phyloP scores from a whole-genome alignment of 2,888 invertebrate genomes.

The Athetis lepigone region DNA sequence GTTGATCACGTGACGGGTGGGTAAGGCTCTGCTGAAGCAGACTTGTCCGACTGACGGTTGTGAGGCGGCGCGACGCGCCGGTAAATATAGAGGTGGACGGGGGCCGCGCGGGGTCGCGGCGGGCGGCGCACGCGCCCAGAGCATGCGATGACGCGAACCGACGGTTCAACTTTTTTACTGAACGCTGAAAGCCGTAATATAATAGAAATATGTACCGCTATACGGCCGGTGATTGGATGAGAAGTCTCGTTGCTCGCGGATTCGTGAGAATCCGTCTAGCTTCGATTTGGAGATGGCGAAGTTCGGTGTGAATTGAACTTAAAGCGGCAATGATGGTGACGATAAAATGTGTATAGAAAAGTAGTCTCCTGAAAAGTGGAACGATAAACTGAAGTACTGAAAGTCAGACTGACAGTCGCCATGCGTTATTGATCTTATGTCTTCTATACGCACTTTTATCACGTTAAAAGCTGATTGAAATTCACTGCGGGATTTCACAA shows the following conservation, averaged over 20 bases:
- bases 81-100: slow-evolving; percentile 74
- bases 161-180: slow-evolving; percentile 73
- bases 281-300: no score
- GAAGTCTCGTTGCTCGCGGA: no score
- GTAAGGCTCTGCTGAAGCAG: slow-evolving; percentile 67
- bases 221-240: slow-evolving; percentile 28
- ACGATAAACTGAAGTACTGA: slow-evolving; percentile 23
- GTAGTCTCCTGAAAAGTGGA: slow-evolving; percentile 19
- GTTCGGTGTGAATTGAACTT: no score
- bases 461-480: not conserved
- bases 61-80: slow-evolving; percentile 55
- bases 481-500: not conserved
- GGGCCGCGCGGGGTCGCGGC: slow-evolving; percentile 53
- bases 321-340: no score
- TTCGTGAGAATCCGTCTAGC: no score
- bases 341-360: no score
- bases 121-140: slow-evolving; percentile 75
- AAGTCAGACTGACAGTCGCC: slow-evolving; percentile 19
- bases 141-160: slow-evolving; percentile 80
- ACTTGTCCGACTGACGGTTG: slow-evolving; percentile 66
- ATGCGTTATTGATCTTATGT: slow-evolving; percentile 28
- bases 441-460: slow-evolving; percentile 11
- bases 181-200: slow-evolving; percentile 72
- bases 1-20: slow-evolving; percentile 67
- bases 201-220: slow-evolving; percentile 56